These are phyloP conservation scores for Hyles lineata DNA, from an alignment of 2,888 invertebrate species.

Conservation along the genomic window DNA sequence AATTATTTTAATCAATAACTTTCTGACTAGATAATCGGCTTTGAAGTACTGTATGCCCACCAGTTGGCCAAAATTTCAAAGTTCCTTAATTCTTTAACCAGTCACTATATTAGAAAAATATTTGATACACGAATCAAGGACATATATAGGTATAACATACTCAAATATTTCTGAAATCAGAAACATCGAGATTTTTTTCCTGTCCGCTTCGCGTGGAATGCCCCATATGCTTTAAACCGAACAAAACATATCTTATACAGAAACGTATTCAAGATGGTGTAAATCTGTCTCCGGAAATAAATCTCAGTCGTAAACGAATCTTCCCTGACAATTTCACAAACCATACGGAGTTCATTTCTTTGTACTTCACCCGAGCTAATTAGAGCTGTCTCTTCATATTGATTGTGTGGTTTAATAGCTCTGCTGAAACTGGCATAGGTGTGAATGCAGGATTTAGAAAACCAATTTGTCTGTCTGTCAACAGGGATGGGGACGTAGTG, in stretches of 20 bases:
- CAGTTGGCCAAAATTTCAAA: too few species aligned
- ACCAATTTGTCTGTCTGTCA: slow-evolving; percentile 79
- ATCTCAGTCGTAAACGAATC: slow-evolving; percentile 33
- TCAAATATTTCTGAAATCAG: too few species aligned
- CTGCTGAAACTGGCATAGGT: slow-evolving; percentile 33
- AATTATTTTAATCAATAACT: too few species aligned
- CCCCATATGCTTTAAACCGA: too few species aligned
- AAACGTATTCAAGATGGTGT: background rate
- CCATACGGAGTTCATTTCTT: slow-evolving; percentile 54
- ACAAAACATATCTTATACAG: background rate
- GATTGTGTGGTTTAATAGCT: slow-evolving; percentile 21
- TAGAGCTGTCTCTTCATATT: slow-evolving; percentile 24
- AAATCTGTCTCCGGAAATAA: slow-evolving; percentile 25
- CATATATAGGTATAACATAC: too few species aligned
- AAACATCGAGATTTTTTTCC: too few species aligned
- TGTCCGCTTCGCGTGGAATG: too few species aligned
- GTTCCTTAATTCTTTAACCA: too few species aligned
- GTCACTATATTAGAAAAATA: too few species aligned
- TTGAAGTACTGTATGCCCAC: too few species aligned
- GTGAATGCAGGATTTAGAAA: slow-evolving; percentile 59
- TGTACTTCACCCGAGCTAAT: slow-evolving; percentile 40
- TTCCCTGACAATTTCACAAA: slow-evolving; percentile 55
- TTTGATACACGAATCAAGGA: too few species aligned
- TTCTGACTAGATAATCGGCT: too few species aligned
- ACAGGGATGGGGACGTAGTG: slow-evolving; percentile 64